These are phyloP conservation scores for Hippopotamyrus pictus DNA, from an alignment of 2,797 vertebrate genomes.

Conservation along the genomic window DNA sequence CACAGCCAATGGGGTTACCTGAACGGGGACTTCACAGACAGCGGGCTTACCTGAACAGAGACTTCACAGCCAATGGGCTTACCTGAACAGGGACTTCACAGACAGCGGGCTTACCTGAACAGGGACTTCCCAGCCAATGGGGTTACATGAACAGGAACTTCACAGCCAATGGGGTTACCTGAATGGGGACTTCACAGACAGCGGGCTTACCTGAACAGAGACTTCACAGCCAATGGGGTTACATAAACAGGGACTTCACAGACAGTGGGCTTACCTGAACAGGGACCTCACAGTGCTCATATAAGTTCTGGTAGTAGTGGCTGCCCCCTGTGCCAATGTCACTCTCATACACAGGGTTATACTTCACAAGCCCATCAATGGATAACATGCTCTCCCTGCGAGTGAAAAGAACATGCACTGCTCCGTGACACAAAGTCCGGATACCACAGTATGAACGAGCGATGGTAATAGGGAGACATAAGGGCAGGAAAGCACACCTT, in stretches of 20 bases:
- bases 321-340: not conserved
- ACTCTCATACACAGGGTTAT: not conserved
- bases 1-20: not conserved
- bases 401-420: not conserved
- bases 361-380: not conserved
- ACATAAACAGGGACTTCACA: slow-evolving; percentile 75
- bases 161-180: not conserved
- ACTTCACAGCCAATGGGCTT: not conserved
- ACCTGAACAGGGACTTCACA: not conserved
- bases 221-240: not conserved
- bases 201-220: too few species aligned
- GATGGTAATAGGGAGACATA: not conserved
- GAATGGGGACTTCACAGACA: not conserved
- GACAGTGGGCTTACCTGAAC: not conserved
- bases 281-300: slow-evolving; percentile 58
- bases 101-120: not conserved
- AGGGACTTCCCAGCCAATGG: slow-evolving; percentile 41
- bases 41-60: not conserved
- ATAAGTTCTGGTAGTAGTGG: slow-evolving; percentile 29
- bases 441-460: not conserved
- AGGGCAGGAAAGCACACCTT: not conserved
- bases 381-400: not conserved
- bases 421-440: not conserved
- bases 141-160: not conserved
- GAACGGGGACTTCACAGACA: not conserved